Evolutionary conservation across 2,797 vertebrate genomes (phyloP).

Genomic region (Myotis planiceps): DNA sequence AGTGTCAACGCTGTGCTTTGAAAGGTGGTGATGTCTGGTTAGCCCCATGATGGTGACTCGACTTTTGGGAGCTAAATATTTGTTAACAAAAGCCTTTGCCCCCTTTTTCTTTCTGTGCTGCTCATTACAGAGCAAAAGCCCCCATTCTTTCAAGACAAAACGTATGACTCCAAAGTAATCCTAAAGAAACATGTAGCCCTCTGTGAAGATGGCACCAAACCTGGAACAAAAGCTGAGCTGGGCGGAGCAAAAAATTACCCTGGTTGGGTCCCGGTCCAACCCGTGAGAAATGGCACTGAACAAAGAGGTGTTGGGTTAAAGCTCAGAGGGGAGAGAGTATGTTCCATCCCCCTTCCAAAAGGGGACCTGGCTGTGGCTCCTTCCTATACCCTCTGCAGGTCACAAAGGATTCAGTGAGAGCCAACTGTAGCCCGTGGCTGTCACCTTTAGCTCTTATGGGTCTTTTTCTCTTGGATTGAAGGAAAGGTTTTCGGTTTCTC

Average conservation of each 20-base stretch:
- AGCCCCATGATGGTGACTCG: background rate
- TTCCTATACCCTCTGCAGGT: accelerated
- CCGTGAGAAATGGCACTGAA: background rate
- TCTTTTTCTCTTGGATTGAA: background rate
- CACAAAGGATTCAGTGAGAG: background rate
- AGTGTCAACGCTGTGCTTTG: background rate
- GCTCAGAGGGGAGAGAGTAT: background rate
- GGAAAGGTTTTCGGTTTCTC: background rate
- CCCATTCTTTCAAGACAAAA: slow-evolving; percentile 25
- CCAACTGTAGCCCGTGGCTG: background rate
- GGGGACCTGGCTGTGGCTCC: slow-evolving; percentile 21
- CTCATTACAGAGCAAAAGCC: background rate
- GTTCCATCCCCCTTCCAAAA: background rate
- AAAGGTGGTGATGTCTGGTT: background rate
- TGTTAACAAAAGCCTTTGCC: background rate
- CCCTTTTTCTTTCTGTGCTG: background rate
- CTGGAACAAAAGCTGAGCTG: slow-evolving; percentile 49
- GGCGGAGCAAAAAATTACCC: slow-evolving; percentile 48
- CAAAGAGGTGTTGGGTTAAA: background rate
- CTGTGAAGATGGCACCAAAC: slow-evolving; percentile 58
- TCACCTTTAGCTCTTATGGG: background rate
- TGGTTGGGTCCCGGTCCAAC: background rate
- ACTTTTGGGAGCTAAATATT: slow-evolving; percentile 24
- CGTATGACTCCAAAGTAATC: background rate
- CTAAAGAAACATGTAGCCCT: background rate